Evolutionary conservation across 1,140 invertebrate species (phyloP), one percentile per base, ranked within the genome.

Genomic region (Camponotus floridanus): DNA sequence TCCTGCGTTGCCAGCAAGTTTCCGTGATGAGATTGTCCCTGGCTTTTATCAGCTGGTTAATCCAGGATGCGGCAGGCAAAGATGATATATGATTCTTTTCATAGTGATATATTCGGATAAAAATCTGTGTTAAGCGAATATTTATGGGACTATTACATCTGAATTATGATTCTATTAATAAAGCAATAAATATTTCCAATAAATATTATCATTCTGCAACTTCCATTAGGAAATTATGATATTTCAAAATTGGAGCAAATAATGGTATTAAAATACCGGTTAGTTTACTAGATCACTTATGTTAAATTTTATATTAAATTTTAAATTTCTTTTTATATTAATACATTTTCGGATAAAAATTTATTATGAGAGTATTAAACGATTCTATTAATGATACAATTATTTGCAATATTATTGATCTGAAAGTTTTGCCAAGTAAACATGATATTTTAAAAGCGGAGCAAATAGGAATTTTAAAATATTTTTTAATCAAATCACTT

Each of bases 1-100:
- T 57, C 31, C 55, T 83, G 79, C 79, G 51, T 73, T 18, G 55
- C 55, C 55, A 9, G 18, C 55, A 83, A n/a, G 55, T 61, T 55
- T 74, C 26, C 18, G 39, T 15, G 79, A 80, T 73, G 31, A 83
- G 48, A 62, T 83, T 15, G 26, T 11, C 26, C 26, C 36, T 45
- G 11, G 18, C 61, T 61, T 71, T 74, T 31, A 64, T 51, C 36
- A 73, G 51, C 13, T 73, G 48, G 4, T 74, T n/a, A 48, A 57
- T 26, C 2, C 6, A 26, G 15, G 26, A 70, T 7, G 13, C 48
- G 33, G 11, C 65, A 39, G 18, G 15, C 5, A 36, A 73, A 21
- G 51, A 71, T 59, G 61, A 33, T n/a, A 42, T 5, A 42, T 57
- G n/a, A 79, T 48, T 64, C 62, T 59, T 76, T 8, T 48, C 74